phyloP scores from a whole-genome alignment of 1,140 invertebrate species.

The Drosophila kikkawai region DNA sequence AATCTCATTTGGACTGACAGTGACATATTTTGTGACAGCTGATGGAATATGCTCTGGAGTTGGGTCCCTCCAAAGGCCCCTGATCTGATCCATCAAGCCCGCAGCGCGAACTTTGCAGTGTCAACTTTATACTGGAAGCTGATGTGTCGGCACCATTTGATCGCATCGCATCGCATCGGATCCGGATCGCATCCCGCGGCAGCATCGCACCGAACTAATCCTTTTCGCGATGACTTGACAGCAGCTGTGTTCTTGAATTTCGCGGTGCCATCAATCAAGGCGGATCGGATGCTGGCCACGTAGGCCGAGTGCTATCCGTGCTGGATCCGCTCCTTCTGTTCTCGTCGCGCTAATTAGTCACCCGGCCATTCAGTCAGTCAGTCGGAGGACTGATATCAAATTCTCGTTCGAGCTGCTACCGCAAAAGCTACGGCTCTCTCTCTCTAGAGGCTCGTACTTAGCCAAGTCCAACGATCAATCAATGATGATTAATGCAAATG shows the following conservation, averaged over 20 bases:
- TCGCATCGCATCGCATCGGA: conserved; percentile 48
- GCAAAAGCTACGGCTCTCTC: conserved; percentile 30
- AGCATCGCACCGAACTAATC: conserved; percentile 69
- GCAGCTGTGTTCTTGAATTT: conserved; percentile 83
- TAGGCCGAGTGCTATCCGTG: conserved; percentile 33
- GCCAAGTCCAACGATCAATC: conserved; percentile 73
- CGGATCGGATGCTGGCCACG: conserved; percentile 47
- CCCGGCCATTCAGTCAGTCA: conserved; percentile 55
- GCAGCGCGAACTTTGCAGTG: conserved; percentile 63
- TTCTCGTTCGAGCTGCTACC: conserved; percentile 49
- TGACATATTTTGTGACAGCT: conserved; percentile 85
- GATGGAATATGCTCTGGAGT: conserved; percentile 81
- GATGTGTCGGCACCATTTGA: conserved; percentile 81
- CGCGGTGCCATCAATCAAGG: conserved; percentile 84
- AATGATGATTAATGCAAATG: conserved; percentile 83
- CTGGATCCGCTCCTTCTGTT: conserved; percentile 15
- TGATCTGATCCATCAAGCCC: conserved; percentile 74
- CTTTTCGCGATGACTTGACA: conserved; percentile 85
- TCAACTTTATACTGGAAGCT: conserved; percentile 81
- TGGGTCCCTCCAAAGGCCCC: conserved; percentile 45
- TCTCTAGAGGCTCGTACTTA: conserved; percentile 57
- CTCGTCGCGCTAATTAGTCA: conserved; percentile 80
- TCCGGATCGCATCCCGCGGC: conserved; percentile 4
- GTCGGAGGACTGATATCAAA: conserved; percentile 59
- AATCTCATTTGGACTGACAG: conserved; percentile 81